These are phyloP conservation scores for Tineola bisselliella DNA, from an alignment of 2,888 invertebrate genomes.

Conservation along the genomic window DNA sequence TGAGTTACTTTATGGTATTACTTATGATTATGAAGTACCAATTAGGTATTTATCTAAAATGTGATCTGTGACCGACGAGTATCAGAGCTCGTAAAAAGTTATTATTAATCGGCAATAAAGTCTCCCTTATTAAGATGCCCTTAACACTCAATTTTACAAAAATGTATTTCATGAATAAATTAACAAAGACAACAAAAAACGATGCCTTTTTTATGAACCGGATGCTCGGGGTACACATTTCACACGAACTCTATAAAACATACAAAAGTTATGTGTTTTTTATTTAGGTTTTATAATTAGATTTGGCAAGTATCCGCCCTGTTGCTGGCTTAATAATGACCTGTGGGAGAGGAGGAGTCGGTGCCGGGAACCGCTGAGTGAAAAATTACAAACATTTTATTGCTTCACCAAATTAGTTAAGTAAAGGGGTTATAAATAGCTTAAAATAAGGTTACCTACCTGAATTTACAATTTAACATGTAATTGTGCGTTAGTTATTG, in stretches of 20 bases:
- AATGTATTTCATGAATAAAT: slow-evolving; percentile 10
- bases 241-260: slow-evolving; percentile 39
- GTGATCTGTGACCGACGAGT: slow-evolving; percentile 4
- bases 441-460: background rate
- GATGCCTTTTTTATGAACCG: background rate
- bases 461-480: background rate
- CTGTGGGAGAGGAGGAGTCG: background rate
- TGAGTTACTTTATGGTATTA: background rate
- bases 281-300: slow-evolving; percentile 54
- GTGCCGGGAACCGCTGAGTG: background rate
- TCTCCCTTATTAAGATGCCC: slow-evolving; percentile 6
- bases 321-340: slow-evolving; percentile 2
- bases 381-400: background rate
- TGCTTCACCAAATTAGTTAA: background rate
- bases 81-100: slow-evolving; percentile 10
- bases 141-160: slow-evolving; percentile 13
- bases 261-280: slow-evolving; percentile 44
- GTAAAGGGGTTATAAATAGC: background rate
- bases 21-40: background rate
- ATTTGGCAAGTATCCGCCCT: slow-evolving; percentile 58
- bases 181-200: background rate
- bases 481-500: no score
- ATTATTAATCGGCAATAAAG: slow-evolving; percentile 10
- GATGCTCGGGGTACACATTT: slow-evolving; percentile 20
- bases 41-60: slow-evolving; percentile 5